Base-by-base conservation (phyloP, 2,113 vertebrate species). In the Sceloporus tristichus region DNA sequence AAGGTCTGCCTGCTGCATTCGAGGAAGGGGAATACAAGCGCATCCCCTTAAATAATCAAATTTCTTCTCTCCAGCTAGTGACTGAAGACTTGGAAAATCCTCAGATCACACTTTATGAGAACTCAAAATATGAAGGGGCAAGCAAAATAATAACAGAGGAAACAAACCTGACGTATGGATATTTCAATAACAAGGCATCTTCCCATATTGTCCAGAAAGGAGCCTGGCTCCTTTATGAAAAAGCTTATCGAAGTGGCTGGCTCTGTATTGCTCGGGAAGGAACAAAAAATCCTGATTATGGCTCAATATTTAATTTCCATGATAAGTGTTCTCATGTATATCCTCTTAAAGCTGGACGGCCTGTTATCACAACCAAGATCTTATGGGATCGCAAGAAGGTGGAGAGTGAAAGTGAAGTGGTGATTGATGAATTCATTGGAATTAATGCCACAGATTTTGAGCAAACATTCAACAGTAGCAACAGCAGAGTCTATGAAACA, bases 121-220 rank as follows among this genome's bases (percentile, higher is more conserved):
- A 90, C 21, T 0, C 3, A 14, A 40, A 83, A 34, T 84, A 56
- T 42, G 13, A 68, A 76, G 89, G 79, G 29, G 10, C 2, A 54
- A 75, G 42, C 9, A 76, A 75, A 73, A 34, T 53, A 7, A 48
- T 90, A 13, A 90, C 40, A 38, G 75, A 83, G 34, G 85, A 87
- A 78, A 87, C 80, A 10, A 84, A 87, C 75, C 59, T 90, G 27
- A 4, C 7, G 3, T 68, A 73, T 73, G 73, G 78, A 1, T 48
- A 87, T 81, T 87, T 90, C 42, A 79, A 73, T 83, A 65, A 90
- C n/a, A 86, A 66, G 56, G 75, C 74, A 59, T 84, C 75, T 65
- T 87, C 85, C 48, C 89, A 90, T 34, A n/a, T 79, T 84, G 89
- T 90, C 78, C 79, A 90, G 62, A 66, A 70, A 68, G 89, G 85